A percentile compares a stretch with the other conserved stretches of the same genome.
Conservation (phyloP, 2,113 vertebrate species). For the Phrynosoma platyrhinos region DNA sequence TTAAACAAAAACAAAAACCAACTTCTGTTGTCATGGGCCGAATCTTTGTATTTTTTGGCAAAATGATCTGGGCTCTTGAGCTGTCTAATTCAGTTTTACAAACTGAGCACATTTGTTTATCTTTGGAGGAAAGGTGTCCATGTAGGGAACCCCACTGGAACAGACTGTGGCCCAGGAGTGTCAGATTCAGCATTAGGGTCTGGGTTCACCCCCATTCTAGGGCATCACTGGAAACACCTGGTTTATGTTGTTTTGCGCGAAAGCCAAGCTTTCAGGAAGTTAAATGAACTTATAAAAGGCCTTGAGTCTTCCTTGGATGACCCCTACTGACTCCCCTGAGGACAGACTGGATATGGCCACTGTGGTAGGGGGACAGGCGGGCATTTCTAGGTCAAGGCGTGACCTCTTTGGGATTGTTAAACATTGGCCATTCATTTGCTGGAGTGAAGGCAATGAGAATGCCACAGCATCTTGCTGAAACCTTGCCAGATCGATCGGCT, state of each 20-base stretch:
- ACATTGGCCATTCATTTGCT: not conserved
- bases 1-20: no score
- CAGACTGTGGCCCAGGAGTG: no score
- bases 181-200: no score
- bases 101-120: not conserved
- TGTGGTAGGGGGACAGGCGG: not conserved
- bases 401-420: not conserved
- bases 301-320: not conserved
- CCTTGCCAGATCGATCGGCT: slow-evolving; percentile 38
- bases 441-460: not conserved
- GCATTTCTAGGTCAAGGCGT: not conserved
- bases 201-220: no score
- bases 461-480: not conserved
- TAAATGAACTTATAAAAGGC: not conserved
- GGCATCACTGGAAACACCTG: not conserved
- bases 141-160: no score
- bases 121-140: not conserved
- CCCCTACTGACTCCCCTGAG: not conserved
- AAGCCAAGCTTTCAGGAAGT: not conserved
- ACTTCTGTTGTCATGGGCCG: no score
- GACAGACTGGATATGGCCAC: not conserved
- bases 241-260: not conserved
- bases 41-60: not conserved
- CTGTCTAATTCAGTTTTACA: not conserved
- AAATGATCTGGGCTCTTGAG: not conserved